Evolutionary conservation across 2,888 invertebrate species (phyloP), one percentile per base, ranked within the genome.

Genomic region (Erebia palarica): DNA sequence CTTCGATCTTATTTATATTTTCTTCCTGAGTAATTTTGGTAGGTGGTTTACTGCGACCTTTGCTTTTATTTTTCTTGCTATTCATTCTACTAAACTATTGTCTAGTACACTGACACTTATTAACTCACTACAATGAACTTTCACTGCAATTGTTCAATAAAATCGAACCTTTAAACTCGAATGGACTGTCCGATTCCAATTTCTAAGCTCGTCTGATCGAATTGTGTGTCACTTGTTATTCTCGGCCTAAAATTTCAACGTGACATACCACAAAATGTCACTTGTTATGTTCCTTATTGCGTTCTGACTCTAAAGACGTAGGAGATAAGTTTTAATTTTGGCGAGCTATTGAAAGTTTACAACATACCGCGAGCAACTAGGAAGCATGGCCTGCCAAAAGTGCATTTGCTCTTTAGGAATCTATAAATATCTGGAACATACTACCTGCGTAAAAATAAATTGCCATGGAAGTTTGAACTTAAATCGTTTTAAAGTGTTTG

Each of bases 261-360:
- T 84, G 83, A 82, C 82, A 81, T 80, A 80, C 82, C 82, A 81
- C 80, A 80, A 91, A 91, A 92, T 92, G 92, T 91, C 92, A 91
- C 75, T 74, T 27, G 42, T 18, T 0, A 49, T 49, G 44, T n/a
- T 16, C 8, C 18, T 16, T 9, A 59, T 14, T 9, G n/a, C 21
- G 76, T 49, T 65, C 27, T 72, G n/a, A 16, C 73, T 67, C 58
- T 55, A 75, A 75, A 13, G 0, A 1, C 0, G 14, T 13, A 1
- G 7, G 1, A 1, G 3, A 14, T 72, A 75, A 51, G 63, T 66
- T 73, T 61, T 36, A 70, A 69, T 71, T 67, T 76, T 13, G 36
- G 1, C 63, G 65, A 55, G 1, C 13, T 8, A 13, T 8, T 75
- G 0, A 55, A 65, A 74, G 77, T 78, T 80, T 82, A 78, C 76